Conservation (phyloP, 2,113 vertebrate species). For the Albula goreensis region DNA sequence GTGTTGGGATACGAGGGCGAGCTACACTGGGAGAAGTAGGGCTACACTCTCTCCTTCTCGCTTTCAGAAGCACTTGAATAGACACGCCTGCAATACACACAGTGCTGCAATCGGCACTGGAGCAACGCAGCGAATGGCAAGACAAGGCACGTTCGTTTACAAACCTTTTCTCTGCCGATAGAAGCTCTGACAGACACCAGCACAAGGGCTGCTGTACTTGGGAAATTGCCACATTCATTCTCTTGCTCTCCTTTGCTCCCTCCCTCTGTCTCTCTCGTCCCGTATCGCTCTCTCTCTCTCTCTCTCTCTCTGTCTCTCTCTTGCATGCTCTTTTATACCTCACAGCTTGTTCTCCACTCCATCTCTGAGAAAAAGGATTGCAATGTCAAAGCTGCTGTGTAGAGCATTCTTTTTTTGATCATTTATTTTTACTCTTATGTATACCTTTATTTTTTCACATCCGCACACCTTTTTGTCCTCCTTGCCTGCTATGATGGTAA, state of each 20-base stretch:
- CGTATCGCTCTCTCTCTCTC: neutral
- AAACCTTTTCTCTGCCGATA: slow-evolving; percentile 31
- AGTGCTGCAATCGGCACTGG: neutral
- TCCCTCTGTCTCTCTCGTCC: neutral
- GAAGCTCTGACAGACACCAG: slow-evolving; percentile 33
- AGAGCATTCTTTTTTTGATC: slow-evolving; percentile 63
- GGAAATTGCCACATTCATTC: slow-evolving; percentile 54
- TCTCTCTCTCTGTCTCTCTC: slow-evolving; percentile 39
- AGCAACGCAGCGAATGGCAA: neutral
- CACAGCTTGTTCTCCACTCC: slow-evolving; percentile 19
- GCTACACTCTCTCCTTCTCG: slow-evolving; percentile 5
- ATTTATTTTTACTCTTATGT: slow-evolving; percentile 65
- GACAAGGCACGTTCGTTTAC: slow-evolving; percentile 30
- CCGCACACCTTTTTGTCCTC: slow-evolving; percentile 31
- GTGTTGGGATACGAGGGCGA: neutral
- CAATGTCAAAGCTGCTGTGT: slow-evolving; percentile 69
- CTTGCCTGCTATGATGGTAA: neutral
- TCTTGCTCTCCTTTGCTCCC: slow-evolving; percentile 26
- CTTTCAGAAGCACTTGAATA: slow-evolving; percentile 24
- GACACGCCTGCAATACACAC: slow-evolving; percentile 22
- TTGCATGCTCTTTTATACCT: slow-evolving; percentile 3
- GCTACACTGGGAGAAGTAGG: neutral
- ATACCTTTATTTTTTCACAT: slow-evolving; percentile 36
- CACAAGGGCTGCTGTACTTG: slow-evolving; percentile 51
- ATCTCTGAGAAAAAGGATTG: slow-evolving; percentile 57